Base-by-base conservation (phyloP, 2,888 invertebrate species). In the Rotaria magnacalcarata region DNA sequence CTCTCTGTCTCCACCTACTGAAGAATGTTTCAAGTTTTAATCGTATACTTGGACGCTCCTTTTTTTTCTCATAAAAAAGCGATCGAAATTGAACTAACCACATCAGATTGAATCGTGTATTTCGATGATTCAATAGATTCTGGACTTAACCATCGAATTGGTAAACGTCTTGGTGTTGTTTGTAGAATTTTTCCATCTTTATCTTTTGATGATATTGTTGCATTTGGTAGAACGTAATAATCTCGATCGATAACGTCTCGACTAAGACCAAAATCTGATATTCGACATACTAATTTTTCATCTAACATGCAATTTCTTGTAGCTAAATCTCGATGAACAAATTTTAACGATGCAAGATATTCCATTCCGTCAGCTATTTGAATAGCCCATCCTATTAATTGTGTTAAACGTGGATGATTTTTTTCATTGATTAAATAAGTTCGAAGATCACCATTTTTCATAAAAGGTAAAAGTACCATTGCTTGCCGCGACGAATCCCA, bases 201-300 rank as follows among this genome's bases (percentile, higher is more conserved):
- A 86, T 92, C 92, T 84, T 91, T 67, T 34, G 27, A 34, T 34
- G 4, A 19, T 19, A 34, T 67, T 86, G 91, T 91, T 87, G 67
- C 34, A 86, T 91, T 91, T 87, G 43, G 8, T 47, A 80, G n/a
- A 47, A 80, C 1, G 88, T 92, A 92, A 87, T 92, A 92, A 88
- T 92, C 92, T 87, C 91, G 91, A 87, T 92, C 92, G 87, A 92
- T 92, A 85, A 93, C 91, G 89, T 93, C 92, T 16, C 93, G 89
- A 4, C 93, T 92, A 86, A 93, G 89, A 24, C 93, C 93, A 89
- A 93, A 93, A 88, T 93, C 93, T 14, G 92, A 92, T 24, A 93
- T 92, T 88, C 92, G 92, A 7, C 91, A 91, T 50, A 89, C 89
- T 87, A 91, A 90, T 41, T 90, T 89, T 84, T 91, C 91, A 87